A percentile compares a stretch with the other conserved stretches of the same genome.
phyloP scores from a whole-genome alignment of 2,113 vertebrate species.

The Geococcyx californianus region DNA sequence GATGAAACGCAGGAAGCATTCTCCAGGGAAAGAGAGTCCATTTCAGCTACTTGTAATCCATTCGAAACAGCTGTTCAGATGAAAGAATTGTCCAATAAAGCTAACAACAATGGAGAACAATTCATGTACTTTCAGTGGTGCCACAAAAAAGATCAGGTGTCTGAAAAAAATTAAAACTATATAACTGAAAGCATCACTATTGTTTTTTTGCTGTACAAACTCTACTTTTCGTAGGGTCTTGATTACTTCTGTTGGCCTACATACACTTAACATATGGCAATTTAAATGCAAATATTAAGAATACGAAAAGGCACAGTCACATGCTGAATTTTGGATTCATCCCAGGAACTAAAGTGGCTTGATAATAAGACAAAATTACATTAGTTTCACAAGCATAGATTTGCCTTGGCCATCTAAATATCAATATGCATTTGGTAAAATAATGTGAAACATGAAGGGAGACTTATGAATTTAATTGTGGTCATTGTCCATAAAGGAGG shows the following conservation, averaged over 20 bases:
- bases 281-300: constrained; percentile 56
- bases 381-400: not conserved
- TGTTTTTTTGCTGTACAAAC: not conserved
- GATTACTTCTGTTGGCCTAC: constrained; percentile 21
- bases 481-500: not conserved
- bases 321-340: not conserved
- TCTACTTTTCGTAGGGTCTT: not conserved
- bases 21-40: not conserved
- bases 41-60: not conserved
- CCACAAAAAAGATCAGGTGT: not conserved
- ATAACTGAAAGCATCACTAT: not conserved
- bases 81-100: not conserved
- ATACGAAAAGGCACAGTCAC: not conserved
- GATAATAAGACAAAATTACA: constrained; percentile 23
- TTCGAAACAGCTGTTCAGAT: constrained; percentile 11
- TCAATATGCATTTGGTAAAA: constrained; percentile 36
- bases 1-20: not conserved
- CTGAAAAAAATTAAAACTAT: not conserved
- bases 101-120: not conserved
- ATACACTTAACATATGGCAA: constrained; percentile 19
- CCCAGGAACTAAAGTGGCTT: not conserved
- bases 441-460: not conserved
- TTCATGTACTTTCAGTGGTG: not conserved
- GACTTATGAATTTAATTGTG: not conserved
- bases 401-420: constrained; percentile 6